Evolutionary conservation across 2,888 invertebrate species (phyloP), one percentile per base, ranked within the genome.

Genomic region (Apamea epomidion): DNA sequence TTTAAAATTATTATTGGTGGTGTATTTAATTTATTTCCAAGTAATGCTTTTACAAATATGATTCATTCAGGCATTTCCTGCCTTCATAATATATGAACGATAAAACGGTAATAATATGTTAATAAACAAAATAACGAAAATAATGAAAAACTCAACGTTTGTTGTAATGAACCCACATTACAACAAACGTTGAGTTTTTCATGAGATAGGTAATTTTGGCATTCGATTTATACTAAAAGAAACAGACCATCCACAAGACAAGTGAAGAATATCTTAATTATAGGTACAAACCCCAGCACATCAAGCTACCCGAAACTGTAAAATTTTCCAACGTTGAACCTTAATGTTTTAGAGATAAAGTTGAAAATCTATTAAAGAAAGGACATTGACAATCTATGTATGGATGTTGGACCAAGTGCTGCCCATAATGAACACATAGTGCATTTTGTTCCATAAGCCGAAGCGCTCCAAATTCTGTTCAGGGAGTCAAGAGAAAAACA

Each of bases 11-110:
- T 14, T 69, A 42, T 68, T 10, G 10, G 5, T 42, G 16, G 10
- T 42, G n/a, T 18, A 42, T 45, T 58, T 32, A 16, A 78, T 45
- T 71, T 37, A 54, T 62, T 54, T 62, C 8, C 32, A 45, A 54
- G 32, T 71, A 32, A 54, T 71, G n/a, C n/a, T 58, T 67, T 77
- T n/a, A 54, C 21, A 37, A 8, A 21, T 65, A 42, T 75, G 21
- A 71, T 67, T 78, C 0, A 80, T 29, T 54, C 8, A 25, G 25
- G 1, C 8, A 25, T 51, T 68, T 37, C 29, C 78, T 32, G 54
- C n/a, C 7, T 76, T 16, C 21, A 51, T 54, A 51, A 18, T 10
- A 6, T 6, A 54, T 5, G 18, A 65, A 14, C 58, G 32, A 16
- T 45, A 10, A 8, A 16, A 48, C n/a, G 14, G 32, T 67, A 60